These are phyloP conservation scores for Drosophila eohydei DNA, from an alignment of 2,888 invertebrate species.

Conservation along the genomic window DNA sequence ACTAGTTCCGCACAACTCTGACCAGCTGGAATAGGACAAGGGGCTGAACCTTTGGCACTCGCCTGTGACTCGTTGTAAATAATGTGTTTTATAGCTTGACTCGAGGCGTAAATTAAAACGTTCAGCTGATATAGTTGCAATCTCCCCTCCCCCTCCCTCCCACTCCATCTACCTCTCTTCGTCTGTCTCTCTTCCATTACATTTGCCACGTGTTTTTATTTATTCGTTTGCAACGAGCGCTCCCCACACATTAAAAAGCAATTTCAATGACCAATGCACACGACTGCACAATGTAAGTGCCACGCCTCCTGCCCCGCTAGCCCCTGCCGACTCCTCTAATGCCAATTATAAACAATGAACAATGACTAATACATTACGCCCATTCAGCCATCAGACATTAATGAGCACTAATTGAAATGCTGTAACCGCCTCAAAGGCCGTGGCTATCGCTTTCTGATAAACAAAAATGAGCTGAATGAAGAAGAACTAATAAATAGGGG, in stretches of 20 bases:
- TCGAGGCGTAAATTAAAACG: conserved; percentile 69
- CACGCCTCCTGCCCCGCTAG: conserved; percentile 1
- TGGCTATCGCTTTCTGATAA: conserved; percentile 49
- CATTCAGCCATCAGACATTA: conserved; percentile 39
- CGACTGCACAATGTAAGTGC: conserved; percentile 54
- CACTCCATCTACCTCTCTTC: not conserved
- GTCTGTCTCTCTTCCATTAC: not conserved
- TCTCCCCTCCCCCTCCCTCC: too few relatives aligned
- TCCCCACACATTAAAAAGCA: conserved; percentile 66
- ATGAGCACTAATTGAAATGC: conserved; percentile 73
- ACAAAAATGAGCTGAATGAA: conserved; percentile 16
- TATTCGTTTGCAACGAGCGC: conserved; percentile 53
- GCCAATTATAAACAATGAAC: conserved; percentile 71
- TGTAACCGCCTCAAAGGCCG: conserved; percentile 42
- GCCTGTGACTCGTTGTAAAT: conserved; percentile 35
- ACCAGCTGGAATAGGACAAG: not conserved
- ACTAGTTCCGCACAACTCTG: conserved; percentile 2
- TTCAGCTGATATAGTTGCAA: conserved; percentile 23
- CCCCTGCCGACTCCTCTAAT: not conserved
- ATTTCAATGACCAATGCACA: conserved; percentile 74
- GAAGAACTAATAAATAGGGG: conserved; percentile 9
- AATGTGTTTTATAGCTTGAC: conserved; percentile 63
- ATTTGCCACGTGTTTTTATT: conserved; percentile 36
- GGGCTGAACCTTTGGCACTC: conserved; percentile 5
- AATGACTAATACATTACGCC: conserved; percentile 15